phyloP scores from a whole-genome alignment of 2,888 invertebrate species.

The Pristionchus japonicus region DNA sequence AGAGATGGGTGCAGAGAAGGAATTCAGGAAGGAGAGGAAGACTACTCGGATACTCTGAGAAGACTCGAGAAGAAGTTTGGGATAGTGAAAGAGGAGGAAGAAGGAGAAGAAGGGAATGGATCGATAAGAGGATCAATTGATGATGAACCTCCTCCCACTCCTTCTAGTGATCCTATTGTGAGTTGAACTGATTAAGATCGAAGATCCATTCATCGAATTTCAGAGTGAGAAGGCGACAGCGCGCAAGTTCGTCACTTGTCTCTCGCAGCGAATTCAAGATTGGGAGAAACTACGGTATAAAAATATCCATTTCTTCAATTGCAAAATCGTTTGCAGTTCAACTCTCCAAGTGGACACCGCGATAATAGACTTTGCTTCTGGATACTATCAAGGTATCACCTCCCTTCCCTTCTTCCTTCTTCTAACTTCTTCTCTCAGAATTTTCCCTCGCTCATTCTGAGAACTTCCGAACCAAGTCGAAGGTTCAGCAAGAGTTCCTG shows the following conservation, averaged over 20 bases:
- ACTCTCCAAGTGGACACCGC: conserved; percentile 56
- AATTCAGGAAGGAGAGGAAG: conserved; percentile 31
- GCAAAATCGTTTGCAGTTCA: not conserved
- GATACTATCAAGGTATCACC: conserved; percentile 57
- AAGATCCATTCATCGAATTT: not conserved
- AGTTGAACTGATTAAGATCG: not conserved
- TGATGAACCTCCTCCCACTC: conserved; percentile 45
- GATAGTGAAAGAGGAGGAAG: conserved; percentile 46
- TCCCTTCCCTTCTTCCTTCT: not conserved
- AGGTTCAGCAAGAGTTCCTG: conserved; percentile 64
- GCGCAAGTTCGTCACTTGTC: conserved; percentile 53
- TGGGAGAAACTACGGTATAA: conserved; percentile 53
- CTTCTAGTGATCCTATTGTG: conserved; percentile 35
- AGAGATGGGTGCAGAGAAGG: not conserved
- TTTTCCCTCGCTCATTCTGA: conserved; percentile 63
- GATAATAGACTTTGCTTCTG: conserved; percentile 61
- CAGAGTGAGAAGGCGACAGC: conserved; percentile 63
- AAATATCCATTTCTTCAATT: conserved; percentile 3
- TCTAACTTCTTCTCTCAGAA: conserved; percentile 51
- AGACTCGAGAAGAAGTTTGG: conserved; percentile 44
- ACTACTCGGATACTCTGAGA: conserved; percentile 28
- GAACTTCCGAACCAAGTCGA: conserved; percentile 59
- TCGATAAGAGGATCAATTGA: conserved; percentile 16
- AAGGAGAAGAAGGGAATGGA: conserved; percentile 51
- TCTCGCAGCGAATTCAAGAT: conserved; percentile 52